Evolutionary conservation across 2,888 invertebrate genomes (phyloP).

Genomic region (Epicampocera succincta): DNA sequence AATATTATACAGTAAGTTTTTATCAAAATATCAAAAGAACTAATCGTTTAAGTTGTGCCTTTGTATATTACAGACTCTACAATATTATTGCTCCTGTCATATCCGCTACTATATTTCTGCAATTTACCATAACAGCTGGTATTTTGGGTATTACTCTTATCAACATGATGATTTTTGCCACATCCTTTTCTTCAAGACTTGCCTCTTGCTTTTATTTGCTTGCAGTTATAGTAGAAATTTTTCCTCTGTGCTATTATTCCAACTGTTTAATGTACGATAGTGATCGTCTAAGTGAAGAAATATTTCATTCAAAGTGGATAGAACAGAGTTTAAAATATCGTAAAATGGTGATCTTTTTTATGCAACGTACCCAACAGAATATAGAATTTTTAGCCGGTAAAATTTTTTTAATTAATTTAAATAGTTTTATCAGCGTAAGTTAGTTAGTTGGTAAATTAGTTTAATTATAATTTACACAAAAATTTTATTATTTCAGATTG

Average conservation of each 20-base stretch:
- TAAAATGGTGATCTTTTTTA: slow-evolving; percentile 67
- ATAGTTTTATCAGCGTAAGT: slow-evolving; percentile 70
- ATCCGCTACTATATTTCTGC: slow-evolving; percentile 69
- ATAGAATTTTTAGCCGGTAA: slow-evolving; percentile 63
- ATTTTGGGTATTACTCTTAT: slow-evolving; percentile 67
- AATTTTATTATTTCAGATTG: slow-evolving; percentile 35
- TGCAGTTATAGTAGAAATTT: slow-evolving; percentile 65
- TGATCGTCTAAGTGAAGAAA: slow-evolving; percentile 58
- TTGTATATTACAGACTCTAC: slow-evolving; percentile 64
- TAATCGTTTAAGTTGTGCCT: background rate
- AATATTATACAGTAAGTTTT: slow-evolving; percentile 69
- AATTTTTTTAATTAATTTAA: slow-evolving; percentile 68
- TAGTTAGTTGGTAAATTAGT: slow-evolving; percentile 4
- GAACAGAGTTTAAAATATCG: slow-evolving; percentile 57
- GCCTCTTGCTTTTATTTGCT: slow-evolving; percentile 67
- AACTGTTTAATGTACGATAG: slow-evolving; percentile 67
- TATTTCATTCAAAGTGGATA: slow-evolving; percentile 70
- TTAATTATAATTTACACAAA: background rate
- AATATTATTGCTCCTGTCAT: slow-evolving; percentile 70
- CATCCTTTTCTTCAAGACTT: slow-evolving; percentile 53
- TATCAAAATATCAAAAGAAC: background rate
- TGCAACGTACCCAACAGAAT: slow-evolving; percentile 56
- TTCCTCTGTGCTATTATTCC: slow-evolving; percentile 70
- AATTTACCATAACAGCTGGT: slow-evolving; percentile 68
- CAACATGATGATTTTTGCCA: slow-evolving; percentile 70